phyloP scores from a whole-genome alignment of 1,140 invertebrate genomes.

The Drosophila nigromelanica region DNA sequence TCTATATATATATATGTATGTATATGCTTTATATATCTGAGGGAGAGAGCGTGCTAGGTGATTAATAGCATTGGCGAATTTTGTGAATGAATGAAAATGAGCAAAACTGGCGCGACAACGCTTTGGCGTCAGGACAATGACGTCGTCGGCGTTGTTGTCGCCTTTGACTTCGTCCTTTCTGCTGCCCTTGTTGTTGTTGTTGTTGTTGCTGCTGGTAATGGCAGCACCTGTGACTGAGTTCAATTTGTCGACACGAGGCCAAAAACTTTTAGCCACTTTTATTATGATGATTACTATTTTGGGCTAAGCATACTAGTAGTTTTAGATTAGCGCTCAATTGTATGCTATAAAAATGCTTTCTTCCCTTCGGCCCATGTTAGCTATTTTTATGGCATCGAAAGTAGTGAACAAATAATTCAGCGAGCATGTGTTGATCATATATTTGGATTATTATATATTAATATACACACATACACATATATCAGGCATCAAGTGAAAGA shows the following conservation, averaged over 20 bases:
- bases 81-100: slow-evolving; percentile 71
- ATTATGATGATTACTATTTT: slow-evolving; percentile 58
- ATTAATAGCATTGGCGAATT: slow-evolving; percentile 69
- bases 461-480: not conserved
- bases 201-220: not conserved
- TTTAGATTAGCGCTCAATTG: slow-evolving; percentile 54
- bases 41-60: slow-evolving; percentile 23
- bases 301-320: slow-evolving; percentile 18
- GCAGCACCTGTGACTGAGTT: slow-evolving; percentile 59
- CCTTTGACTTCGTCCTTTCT: slow-evolving; percentile 4
- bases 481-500: not conserved
- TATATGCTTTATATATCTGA: not conserved
- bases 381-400: slow-evolving; percentile 43
- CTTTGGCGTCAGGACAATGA: slow-evolving; percentile 63
- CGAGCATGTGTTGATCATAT: slow-evolving; percentile 46
- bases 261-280: slow-evolving; percentile 49
- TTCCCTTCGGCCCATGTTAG: slow-evolving; percentile 4
- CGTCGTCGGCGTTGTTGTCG: slow-evolving; percentile 40
- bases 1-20: slow-evolving; percentile 2
- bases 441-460: not conserved
- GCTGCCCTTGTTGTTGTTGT: not conserved
- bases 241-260: slow-evolving; percentile 8
- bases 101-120: slow-evolving; percentile 34
- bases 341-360: slow-evolving; percentile 61
- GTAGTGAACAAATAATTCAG: slow-evolving; percentile 39